phyloP scores from a whole-genome alignment of 2,113 vertebrate genomes.

The Siniperca chuatsi region DNA sequence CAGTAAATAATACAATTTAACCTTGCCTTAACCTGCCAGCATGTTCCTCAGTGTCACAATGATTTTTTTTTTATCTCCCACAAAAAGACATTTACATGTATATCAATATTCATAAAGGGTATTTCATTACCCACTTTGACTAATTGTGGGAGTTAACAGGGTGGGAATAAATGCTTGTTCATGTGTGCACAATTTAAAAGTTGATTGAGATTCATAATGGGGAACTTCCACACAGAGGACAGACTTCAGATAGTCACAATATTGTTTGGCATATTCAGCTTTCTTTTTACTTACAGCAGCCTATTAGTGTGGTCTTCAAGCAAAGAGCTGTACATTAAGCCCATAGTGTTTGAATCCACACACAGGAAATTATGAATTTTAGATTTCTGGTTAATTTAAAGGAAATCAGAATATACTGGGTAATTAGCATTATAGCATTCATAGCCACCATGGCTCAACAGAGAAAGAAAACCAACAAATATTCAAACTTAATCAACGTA shows the following conservation, averaged over 20 bases:
- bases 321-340: background rate
- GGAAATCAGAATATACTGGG: conserved; percentile 7
- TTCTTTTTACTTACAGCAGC: background rate
- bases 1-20: conserved; percentile 33
- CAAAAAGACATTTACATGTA: conserved; percentile 22
- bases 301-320: background rate
- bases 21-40: background rate
- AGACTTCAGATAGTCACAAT: conserved; percentile 9
- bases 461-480: background rate
- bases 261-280: background rate
- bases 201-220: conserved; percentile 50
- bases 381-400: background rate
- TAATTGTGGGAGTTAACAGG: conserved; percentile 55
- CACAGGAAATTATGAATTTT: background rate
- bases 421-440: background rate
- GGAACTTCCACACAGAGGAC: conserved; percentile 9
- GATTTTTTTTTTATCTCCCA: conserved; percentile 2
- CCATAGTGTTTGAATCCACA: conserved; percentile 16
- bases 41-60: background rate
- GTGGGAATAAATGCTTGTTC: conserved; percentile 53
- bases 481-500: background rate
- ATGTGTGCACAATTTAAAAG: conserved; percentile 49
- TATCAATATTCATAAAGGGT: conserved; percentile 56
- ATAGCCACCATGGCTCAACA: background rate
- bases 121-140: conserved; percentile 51